Percentiles rank a stretch among this genome's conserved stretches.
Conservation (phyloP, 2,113 vertebrate genomes). For the Strix aluco region DNA sequence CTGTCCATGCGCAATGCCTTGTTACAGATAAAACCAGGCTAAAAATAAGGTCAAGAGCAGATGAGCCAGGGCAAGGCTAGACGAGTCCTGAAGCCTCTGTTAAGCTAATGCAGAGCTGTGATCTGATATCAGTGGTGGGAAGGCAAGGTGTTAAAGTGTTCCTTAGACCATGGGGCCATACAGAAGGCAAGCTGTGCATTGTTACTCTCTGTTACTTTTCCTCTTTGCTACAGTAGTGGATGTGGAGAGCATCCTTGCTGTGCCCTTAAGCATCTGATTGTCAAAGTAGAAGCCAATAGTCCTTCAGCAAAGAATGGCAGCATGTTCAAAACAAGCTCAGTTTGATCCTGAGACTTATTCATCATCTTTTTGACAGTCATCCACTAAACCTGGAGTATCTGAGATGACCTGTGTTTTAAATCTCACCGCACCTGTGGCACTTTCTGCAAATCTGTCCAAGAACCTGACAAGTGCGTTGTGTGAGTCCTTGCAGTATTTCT, state of each 20-base stretch:
- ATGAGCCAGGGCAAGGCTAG: slow-evolving; percentile 14
- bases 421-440: background rate
- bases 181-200: background rate
- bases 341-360: background rate
- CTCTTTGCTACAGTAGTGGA: background rate
- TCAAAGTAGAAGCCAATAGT: background rate
- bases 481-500: background rate
- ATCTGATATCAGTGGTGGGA: background rate
- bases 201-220: background rate
- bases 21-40: background rate
- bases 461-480: background rate
- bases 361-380: background rate
- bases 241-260: background rate
- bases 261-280: background rate
- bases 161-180: background rate
- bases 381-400: background rate
- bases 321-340: rapidly evolving
- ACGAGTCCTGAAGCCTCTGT: background rate
- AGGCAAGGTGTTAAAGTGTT: background rate
- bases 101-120: background rate
- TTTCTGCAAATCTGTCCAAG: rapidly evolving
- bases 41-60: slow-evolving; percentile 22
- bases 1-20: background rate
- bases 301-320: background rate
- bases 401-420: background rate